Evolutionary conservation across 2,113 vertebrate species (phyloP), one percentile per base, ranked within the genome.

Genomic region (Eupsittula cactorum): DNA sequence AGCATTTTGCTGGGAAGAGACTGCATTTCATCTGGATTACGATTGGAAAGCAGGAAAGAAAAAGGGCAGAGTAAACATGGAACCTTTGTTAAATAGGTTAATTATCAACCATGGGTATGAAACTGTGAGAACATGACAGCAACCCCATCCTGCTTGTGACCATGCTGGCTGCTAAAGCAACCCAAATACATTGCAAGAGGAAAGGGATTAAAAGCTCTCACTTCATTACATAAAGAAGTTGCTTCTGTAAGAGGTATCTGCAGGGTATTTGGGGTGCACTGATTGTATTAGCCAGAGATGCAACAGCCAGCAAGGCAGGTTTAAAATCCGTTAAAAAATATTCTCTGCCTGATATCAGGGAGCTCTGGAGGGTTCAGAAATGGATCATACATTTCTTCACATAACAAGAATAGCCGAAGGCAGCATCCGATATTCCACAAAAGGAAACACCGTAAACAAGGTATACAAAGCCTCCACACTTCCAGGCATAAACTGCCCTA

Each of bases 351-450:
- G 50, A 21, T 75, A 80, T 57, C 60, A 63, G 74, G 74, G 65
- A 90, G 60, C 46, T 96, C 49, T 92, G 67, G 50, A 82, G 75
- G 46, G 78, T 5, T 95, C 93, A 92, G 83, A 92, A 97, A 83
- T 1, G 35, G 60, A 90, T 93, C 82, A 79, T 88, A 79, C 77
- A 33, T 82, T 88, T 93, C 87, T 71, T 24, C 55, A 60, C 60
- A 10, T 76, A 93, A 93, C 59, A 52, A 93, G 55, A 91, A 60
- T 2, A 90, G 83, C 82, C 13, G 0, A 88, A 94, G 93, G 89
- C 86, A 67, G 46, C 76, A 55, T 57, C 55, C 17, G 29, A 79
- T 74, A 47, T 31, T 85, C n/a, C 68, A 82, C 78, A 90, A 79
- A 82, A 86, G 55, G 46, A 59, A 78, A 62, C 16, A 10, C 44